A percentile compares a stretch with the other conserved stretches of the same genome.
Evolutionary conservation across 2,797 vertebrate species (phyloP).

Genomic region (Sarcophilus harrisii): DNA sequence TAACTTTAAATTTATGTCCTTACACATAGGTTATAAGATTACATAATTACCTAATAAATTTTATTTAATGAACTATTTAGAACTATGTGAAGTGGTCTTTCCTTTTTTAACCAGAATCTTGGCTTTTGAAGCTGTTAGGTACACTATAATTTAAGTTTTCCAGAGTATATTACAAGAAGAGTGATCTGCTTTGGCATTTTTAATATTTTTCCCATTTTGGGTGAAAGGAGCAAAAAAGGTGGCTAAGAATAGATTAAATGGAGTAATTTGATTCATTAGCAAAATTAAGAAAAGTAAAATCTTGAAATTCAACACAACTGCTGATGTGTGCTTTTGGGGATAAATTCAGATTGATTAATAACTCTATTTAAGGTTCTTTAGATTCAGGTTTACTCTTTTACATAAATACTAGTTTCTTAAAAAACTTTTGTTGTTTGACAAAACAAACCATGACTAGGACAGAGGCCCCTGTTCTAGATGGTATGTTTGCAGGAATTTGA

Average conservation of each 20-base stretch:
- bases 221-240: background rate
- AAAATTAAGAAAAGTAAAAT: constrained; percentile 10
- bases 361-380: background rate
- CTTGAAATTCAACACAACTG: background rate
- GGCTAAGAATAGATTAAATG: background rate
- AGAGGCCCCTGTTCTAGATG: background rate
- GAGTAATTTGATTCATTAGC: constrained; percentile 36
- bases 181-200: background rate
- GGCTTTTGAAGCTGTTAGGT: background rate
- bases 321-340: constrained; percentile 16
- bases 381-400: background rate
- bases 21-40: no score
- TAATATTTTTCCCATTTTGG: background rate
- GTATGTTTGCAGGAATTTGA: background rate
- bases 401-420: background rate
- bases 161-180: background rate
- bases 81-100: no score
- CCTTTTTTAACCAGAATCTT: background rate
- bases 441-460: background rate
- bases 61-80: background rate
- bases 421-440: background rate
- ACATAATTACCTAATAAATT: background rate
- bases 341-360: background rate
- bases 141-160: background rate
- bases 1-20: background rate